Base-by-base conservation (phyloP, 2,113 vertebrate genomes). In the Panthera leo region DNA sequence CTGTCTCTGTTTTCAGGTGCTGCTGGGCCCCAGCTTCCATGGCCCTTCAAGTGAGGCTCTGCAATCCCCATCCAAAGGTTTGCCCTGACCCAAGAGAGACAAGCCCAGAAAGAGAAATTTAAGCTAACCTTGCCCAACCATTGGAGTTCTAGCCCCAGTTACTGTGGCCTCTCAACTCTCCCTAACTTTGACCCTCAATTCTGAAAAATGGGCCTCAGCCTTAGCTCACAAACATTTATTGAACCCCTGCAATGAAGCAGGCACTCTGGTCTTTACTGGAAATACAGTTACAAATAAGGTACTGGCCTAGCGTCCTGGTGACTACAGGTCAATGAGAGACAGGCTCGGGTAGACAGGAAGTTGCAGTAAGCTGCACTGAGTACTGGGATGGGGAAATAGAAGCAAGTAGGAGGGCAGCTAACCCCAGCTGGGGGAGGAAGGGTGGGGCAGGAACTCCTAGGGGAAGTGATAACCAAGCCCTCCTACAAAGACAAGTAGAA, bases 381-480 rank as follows among this genome's bases (percentile, higher is more conserved):
- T 29, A 55, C 25, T 31, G 45, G 42, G 10, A 94, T 61, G 51
- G 36, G 75, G 88, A 98, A 97, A 96, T 92, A 79, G 90, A 86
- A 93, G 27, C 25, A 51, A 1, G 53, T 75, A 36, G 85, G 94
- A 94, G 65, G 63, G 12, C 16, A 90, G 55, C 48, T 92, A 71
- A 84, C 55, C 51, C 48, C 84, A 34, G 29, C 36, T 79, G 34
- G 31, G 29, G 67, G 21, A 89, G 18, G 63, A 7, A 85, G 73
- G 45, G 85, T 51, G 63, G 27, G 23, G 1, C 75, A 88, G 58
- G 48, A 88, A 95, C 82, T 73, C 31, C 51, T 70, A 86, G 65
- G 68, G 75, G 70, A 97, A 94, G 75, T 80, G 85, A 95, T 48
- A 95, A 51, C 53, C 63, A 61, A 55, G 39, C 34, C 27, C 58